phyloP scores from a whole-genome alignment of 2,888 invertebrate species.

The Xestia rhomboidea region DNA sequence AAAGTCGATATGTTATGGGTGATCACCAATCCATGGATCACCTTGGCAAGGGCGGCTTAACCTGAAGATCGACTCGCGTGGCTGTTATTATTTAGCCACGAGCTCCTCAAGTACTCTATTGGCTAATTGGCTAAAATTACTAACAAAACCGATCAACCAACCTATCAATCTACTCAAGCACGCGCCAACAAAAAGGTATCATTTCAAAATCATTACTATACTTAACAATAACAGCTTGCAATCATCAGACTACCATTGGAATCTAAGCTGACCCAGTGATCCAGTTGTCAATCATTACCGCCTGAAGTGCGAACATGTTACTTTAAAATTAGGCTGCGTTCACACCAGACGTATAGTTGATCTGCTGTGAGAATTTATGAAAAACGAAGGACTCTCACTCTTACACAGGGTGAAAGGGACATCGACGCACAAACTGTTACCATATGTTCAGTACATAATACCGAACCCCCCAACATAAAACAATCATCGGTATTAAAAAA shows the following conservation, averaged over 20 bases:
- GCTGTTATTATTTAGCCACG: too few species aligned
- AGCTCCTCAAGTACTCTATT: not conserved
- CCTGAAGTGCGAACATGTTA: constrained; percentile 51
- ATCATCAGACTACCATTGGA: constrained; percentile 30
- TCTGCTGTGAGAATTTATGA: not conserved
- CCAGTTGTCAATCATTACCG: constrained; percentile 54
- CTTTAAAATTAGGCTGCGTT: constrained; percentile 9
- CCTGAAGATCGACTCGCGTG: too few species aligned
- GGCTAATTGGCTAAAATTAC: not conserved
- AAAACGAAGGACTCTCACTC: not conserved
- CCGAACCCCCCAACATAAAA: too few species aligned
- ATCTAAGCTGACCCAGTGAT: constrained; percentile 54
- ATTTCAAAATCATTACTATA: constrained; percentile 29
- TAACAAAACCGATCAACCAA: not conserved
- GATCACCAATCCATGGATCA: too few species aligned
- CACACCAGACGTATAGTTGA: not conserved
- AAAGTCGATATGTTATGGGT: too few species aligned
- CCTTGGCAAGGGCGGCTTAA: too few species aligned
- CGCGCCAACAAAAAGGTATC: constrained; percentile 22
- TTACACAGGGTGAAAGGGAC: too few species aligned
- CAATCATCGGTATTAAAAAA: too few species aligned
- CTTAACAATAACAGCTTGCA: constrained; percentile 18
- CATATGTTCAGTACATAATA: not conserved
- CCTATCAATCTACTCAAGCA: not conserved
- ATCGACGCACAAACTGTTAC: too few species aligned